A percentile compares a stretch with the other conserved stretches of the same genome.
Conservation (phyloP, 2,113 vertebrate genomes). For the Heterotis niloticus region DNA sequence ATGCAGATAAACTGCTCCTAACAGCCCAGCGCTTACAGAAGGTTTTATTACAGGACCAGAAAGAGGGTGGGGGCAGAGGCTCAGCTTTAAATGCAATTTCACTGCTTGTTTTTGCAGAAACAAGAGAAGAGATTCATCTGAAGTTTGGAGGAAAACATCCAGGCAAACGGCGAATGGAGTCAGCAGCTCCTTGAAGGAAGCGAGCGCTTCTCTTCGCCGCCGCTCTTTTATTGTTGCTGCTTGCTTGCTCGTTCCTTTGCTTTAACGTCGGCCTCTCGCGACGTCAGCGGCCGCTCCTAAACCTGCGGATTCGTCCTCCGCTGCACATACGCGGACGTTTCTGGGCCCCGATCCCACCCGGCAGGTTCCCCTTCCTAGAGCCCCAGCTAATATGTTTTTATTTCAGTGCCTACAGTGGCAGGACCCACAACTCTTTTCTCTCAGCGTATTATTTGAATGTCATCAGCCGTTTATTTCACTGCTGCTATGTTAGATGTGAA, state of each 20-base stretch:
- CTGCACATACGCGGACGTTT: not conserved
- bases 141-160: slow-evolving; percentile 5
- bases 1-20: slow-evolving; percentile 42
- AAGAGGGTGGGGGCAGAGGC: slow-evolving; percentile 32
- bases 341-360: too few relatives aligned
- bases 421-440: too few relatives aligned
- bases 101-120: slow-evolving; percentile 39
- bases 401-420: too few relatives aligned
- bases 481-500: too few relatives aligned
- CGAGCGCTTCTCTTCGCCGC: too few relatives aligned
- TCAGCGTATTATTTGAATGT: too few relatives aligned
- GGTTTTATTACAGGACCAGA: not conserved
- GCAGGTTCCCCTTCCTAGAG: too few relatives aligned
- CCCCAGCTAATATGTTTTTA: too few relatives aligned
- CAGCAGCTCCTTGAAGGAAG: not conserved
- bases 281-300: not conserved
- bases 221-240: slow-evolving; percentile 11
- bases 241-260: not conserved
- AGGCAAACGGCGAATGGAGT: not conserved
- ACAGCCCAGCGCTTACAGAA: slow-evolving; percentile 24
- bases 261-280: not conserved
- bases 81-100: slow-evolving; percentile 22
- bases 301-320: not conserved
- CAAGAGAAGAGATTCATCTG: not conserved
- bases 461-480: too few relatives aligned